Evolutionary conservation across 37 sponge, comb jelly and placozoan species (phyloP).

Genomic region (Lycopodina hypogea): DNA sequence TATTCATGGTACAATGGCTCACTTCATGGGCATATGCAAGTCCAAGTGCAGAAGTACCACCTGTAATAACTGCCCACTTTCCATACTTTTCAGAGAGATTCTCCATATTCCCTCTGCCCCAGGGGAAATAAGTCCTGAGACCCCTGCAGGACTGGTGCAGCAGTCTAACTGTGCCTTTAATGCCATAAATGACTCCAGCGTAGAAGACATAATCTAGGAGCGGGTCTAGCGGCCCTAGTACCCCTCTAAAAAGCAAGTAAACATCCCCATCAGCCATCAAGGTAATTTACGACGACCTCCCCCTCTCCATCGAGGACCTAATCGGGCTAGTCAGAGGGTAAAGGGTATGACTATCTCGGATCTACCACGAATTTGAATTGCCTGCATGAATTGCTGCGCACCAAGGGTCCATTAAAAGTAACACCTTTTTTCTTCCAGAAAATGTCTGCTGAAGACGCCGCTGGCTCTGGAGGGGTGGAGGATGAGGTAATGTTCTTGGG

Average conservation of each 20-base stretch:
- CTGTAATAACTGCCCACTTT: constrained; percentile 79
- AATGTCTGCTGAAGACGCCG: constrained; percentile 58
- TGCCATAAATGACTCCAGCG: constrained; percentile 45
- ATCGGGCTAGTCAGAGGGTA: too few species aligned
- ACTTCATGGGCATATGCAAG: constrained; percentile 79
- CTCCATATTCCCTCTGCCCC: constrained; percentile 6
- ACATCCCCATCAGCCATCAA: constrained; percentile 53
- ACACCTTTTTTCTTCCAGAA: too few species aligned
- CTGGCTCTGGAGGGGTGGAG: constrained; percentile 8
- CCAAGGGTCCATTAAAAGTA: too few species aligned
- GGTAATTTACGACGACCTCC: not conserved
- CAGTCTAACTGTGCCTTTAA: not conserved
- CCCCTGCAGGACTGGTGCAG: constrained; percentile 14
- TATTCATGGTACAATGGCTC: not conserved
- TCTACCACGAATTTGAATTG: too few species aligned
- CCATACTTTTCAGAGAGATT: constrained; percentile 45
- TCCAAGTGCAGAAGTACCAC: constrained; percentile 74
- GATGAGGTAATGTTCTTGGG: constrained; percentile 25
- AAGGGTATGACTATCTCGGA: too few species aligned
- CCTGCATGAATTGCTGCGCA: too few species aligned
- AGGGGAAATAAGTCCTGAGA: constrained; percentile 47
- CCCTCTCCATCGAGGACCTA: too few species aligned
- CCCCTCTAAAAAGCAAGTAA: constrained; percentile 27
- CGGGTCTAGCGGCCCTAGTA: constrained; percentile 12
- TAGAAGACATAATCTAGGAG: constrained; percentile 36